These are phyloP conservation scores for Heterohyrax brucei DNA, from an alignment of 2,797 vertebrate species.

Conservation along the genomic window DNA sequence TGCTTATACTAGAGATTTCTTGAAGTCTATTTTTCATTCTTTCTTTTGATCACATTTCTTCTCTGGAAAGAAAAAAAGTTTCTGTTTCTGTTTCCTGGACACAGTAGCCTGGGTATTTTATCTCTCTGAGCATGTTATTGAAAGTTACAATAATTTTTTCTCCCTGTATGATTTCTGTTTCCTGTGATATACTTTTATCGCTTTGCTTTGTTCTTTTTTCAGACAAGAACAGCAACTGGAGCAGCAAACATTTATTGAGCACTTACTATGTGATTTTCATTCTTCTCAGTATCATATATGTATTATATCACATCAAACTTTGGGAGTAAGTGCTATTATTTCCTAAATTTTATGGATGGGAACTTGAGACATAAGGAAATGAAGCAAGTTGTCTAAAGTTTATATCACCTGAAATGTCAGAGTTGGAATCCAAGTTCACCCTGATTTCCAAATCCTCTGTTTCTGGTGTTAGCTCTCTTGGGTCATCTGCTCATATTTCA, in stretches of 20 bases:
- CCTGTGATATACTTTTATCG: neutral
- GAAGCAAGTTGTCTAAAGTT: conserved; percentile 12
- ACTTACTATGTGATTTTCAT: neutral
- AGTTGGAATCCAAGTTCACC: neutral
- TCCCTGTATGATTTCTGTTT: neutral
- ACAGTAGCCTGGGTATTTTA: neutral
- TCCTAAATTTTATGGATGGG: too few relatives aligned
- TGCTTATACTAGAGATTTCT: neutral
- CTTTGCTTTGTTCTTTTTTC: neutral
- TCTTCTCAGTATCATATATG: neutral
- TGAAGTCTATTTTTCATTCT: neutral
- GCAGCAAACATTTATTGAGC: neutral
- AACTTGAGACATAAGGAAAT: neutral
- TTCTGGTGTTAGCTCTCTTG: neutral
- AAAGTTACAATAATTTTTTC: neutral
- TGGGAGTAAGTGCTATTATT: neutral
- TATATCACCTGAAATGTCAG: neutral
- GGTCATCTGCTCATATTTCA: neutral
- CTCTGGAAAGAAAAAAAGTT: neutral
- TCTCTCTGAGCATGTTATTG: conserved; percentile 6
- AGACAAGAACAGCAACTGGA: neutral
- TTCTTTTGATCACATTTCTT: conserved; percentile 4
- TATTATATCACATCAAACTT: neutral
- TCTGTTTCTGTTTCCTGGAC: neutral
- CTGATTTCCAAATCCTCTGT: neutral